Evolutionary conservation across 2,888 invertebrate genomes (phyloP), one percentile per base, ranked within the genome.

Genomic region (Tetropium fuscum): DNA sequence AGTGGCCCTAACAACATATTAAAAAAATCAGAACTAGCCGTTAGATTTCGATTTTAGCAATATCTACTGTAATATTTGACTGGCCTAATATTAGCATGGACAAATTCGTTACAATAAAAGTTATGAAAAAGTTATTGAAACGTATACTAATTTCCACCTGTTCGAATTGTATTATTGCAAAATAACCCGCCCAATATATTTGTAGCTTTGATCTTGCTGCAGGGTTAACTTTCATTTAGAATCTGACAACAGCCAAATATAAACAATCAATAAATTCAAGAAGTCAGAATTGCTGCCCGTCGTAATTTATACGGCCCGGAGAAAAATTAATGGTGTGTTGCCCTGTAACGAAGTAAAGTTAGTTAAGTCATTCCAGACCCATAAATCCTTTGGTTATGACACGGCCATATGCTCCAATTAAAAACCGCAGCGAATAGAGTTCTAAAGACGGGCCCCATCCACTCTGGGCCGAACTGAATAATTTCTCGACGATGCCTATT

Each of bases 321-420:
- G 68, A 72, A 73, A 68, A 74, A 74, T 74, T 74, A 73, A 74
- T 74, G 72, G 73, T 66, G 73, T 73, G 74, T 68, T 73, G 71
- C 69, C 63, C 67, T 63, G 66, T 70, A 70, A 69, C 70, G 70
- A 68, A 71, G 73, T 64, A 70, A 73, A 75, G 74, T 75, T 73
- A 72, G 75, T 74, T 69, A 69, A 74, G 75, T 75, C 75, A 75
- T 75, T 72, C 71, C 68, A 66, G 69, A 71, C 67, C 71, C 71
- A 75, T 75, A 75, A 75, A 75, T 75, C 72, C 63, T 71, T 68
- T 62, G 69, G 72, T 72, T 74, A 74, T 75, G 76, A 75, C 77
- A 72, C 70, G 74, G 72, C 74, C 77, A 74, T 76, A 76, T 76
- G 76, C 77, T 74, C 77, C 74, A 77, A 77, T 77, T 77, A 77